Evolutionary conservation across 2,888 invertebrate species (phyloP).

Genomic region (Aspidiotus destructor): DNA sequence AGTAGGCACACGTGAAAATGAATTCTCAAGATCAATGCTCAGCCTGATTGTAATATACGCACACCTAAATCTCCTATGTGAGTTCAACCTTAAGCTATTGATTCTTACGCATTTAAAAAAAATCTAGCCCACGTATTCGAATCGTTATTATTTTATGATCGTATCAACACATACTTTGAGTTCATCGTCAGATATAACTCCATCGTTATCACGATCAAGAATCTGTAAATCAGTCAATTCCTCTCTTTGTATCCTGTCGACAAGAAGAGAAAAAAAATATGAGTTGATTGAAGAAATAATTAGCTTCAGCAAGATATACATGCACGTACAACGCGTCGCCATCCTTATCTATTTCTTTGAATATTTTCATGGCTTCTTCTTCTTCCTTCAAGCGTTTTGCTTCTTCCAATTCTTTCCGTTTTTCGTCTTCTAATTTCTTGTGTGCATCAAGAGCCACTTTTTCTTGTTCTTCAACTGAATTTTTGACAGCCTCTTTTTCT

Average conservation of each 20-base stretch:
- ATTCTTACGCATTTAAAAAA: too few relatives aligned
- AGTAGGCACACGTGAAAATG: too few relatives aligned
- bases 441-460: conserved; percentile 63
- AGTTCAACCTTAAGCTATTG: too few relatives aligned
- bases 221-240: conserved; percentile 62
- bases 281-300: too few relatives aligned
- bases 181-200: conserved; percentile 78
- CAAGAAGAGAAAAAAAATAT: not conserved
- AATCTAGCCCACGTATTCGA: not conserved
- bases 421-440: conserved; percentile 45
- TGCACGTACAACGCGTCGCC: conserved; percentile 51
- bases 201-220: conserved; percentile 85
- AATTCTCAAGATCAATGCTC: too few relatives aligned
- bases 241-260: conserved; percentile 50
- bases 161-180: conserved; percentile 46
- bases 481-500: conserved; percentile 67
- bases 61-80: too few relatives aligned
- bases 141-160: not conserved
- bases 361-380: conserved; percentile 62
- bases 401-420: conserved; percentile 49
- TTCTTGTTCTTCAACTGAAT: conserved; percentile 62
- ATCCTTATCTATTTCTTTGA: conserved; percentile 70
- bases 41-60: too few relatives aligned
- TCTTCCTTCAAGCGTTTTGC: conserved; percentile 49
- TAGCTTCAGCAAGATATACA: too few relatives aligned